A percentile compares a stretch with the other conserved stretches of the same genome.
These are phyloP conservation scores for Chinchilla lanigera DNA, from an alignment of 2,113 vertebrate genomes.

Conservation along the genomic window DNA sequence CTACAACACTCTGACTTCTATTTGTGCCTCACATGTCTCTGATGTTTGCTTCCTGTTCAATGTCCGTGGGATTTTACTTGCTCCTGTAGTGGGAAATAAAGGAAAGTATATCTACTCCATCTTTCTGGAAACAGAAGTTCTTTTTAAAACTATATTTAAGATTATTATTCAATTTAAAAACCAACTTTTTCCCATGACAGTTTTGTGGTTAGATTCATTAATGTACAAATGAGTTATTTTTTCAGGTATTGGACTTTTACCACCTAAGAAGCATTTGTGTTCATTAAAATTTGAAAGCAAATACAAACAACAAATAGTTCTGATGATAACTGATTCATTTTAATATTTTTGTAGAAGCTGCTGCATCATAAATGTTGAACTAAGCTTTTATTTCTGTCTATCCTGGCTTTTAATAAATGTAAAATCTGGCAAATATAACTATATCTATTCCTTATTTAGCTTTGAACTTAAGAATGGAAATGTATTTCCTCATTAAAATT, in stretches of 20 bases:
- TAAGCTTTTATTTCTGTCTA: conserved; percentile 68
- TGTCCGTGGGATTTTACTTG: not conserved
- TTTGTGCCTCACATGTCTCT: not conserved
- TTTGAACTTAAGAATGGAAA: conserved; percentile 75
- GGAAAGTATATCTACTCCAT: not conserved
- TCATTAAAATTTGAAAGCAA: conserved; percentile 80
- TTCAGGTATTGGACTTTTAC: conserved; percentile 66
- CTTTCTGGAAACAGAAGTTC: not conserved
- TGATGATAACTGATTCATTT: conserved; percentile 74
- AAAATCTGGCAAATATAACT: conserved; percentile 70
- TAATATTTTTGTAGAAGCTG: conserved; percentile 71
- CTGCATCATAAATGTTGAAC: conserved; percentile 71
- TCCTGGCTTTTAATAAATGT: conserved; percentile 73
- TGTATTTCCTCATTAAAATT: conserved; percentile 74
- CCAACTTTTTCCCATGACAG: not conserved
- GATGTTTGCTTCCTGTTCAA: not conserved
- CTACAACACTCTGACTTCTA: not conserved
- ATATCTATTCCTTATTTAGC: conserved; percentile 53
- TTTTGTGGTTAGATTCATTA: conserved; percentile 45
- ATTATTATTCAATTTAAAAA: conserved; percentile 45
- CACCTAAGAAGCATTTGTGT: conserved; percentile 61
- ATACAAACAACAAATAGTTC: conserved; percentile 77
- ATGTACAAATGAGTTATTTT: conserved; percentile 66
- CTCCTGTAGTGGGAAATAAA: not conserved
- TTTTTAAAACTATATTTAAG: not conserved